phyloP scores from a whole-genome alignment of 2,113 vertebrate species.

The Melanostigma gelatinosum region DNA sequence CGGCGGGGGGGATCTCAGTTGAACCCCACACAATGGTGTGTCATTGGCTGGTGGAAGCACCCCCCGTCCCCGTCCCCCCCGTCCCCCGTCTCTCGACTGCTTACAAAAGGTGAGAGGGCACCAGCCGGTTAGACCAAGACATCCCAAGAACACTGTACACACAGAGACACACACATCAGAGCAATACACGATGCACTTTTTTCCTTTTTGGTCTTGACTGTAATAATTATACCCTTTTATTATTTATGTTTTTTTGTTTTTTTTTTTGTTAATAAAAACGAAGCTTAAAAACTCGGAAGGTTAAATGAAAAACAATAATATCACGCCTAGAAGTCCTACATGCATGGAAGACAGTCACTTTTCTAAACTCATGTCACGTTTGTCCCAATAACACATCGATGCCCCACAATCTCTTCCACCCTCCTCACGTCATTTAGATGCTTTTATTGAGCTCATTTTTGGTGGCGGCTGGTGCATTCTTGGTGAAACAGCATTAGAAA shows the following conservation, averaged over 20 bases:
- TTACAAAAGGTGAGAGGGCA: conserved; percentile 66
- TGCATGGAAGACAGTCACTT: conserved; percentile 86
- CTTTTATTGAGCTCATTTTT: conserved; percentile 78
- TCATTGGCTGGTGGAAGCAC: conserved; percentile 68
- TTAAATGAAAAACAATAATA: conserved; percentile 74
- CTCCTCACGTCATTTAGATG: conserved; percentile 63
- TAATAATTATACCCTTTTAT: conserved; percentile 80
- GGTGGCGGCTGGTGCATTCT: conserved; percentile 86
- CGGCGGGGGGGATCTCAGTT: conserved; percentile 17
- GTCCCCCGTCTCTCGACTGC: conserved; percentile 60
- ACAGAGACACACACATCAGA: conserved; percentile 74
- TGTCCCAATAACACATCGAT: conserved; percentile 74
- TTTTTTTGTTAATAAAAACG: conserved; percentile 71
- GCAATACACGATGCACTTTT: conserved; percentile 75
- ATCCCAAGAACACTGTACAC: conserved; percentile 76
- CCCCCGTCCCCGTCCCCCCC: background rate
- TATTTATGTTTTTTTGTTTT: background rate
- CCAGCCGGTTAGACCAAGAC: conserved; percentile 63
- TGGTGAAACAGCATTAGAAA: conserved; percentile 80
- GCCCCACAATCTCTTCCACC: conserved; percentile 71
- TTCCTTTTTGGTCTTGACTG: conserved; percentile 84
- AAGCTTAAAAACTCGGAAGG: conserved; percentile 73
- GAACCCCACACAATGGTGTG: conserved; percentile 55
- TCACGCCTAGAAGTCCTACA: conserved; percentile 83
- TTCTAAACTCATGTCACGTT: conserved; percentile 79